Evolutionary conservation across 2,113 vertebrate species (phyloP), one percentile per base, ranked within the genome.

Genomic region (Eptesicus fuscus): DNA sequence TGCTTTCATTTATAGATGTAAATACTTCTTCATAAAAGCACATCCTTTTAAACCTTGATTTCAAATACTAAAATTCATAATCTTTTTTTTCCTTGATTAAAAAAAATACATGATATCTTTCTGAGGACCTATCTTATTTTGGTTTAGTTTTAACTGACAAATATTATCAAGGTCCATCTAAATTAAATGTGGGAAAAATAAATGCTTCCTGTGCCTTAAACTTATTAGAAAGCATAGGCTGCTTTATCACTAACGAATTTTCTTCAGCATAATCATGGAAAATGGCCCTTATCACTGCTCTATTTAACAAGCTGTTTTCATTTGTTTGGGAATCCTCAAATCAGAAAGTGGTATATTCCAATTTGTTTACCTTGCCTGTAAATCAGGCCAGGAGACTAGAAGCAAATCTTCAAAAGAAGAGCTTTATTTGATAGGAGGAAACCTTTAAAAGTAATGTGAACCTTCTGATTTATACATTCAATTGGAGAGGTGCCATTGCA

Each of bases 391-490:
- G 25, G 83, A 23, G 14, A 77, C 53, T 9, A 84, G 47, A 83
- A 94, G 42, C 16, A 90, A 93, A 90, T 90, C 49, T 85, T 42
- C 78, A 91, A 84, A 83, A 32, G n/a, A 88, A 88, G 22, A 90
- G 35, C 91, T 88, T 91, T 83, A 79, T 83, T 73, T 95, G 49
- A 59, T 85, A 77, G 37, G 67, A 91, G 3, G 71, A 91, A 83
- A 89, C 71, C 4, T 74, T 95, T 93, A 65, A 83, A 91, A 90
- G 63, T n/a, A 69, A 70, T 35, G 47, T 0, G 1, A 59, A 73
- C 17, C 71, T 97, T 90, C 73, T 95, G 89, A 94, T 92, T 95
- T 96, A 93, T 91, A 77, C 30, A 63, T 96, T 93, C 49, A 95
- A 13, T 91, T 93, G 93, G n/a, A 91, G 91, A 95, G 20, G 22